Percentiles rank a stretch among this genome's conserved stretches.
These are phyloP conservation scores for Pachyseris speciosa DNA, from an alignment of 64 coral and sea anemone species.

Conservation along the genomic window DNA sequence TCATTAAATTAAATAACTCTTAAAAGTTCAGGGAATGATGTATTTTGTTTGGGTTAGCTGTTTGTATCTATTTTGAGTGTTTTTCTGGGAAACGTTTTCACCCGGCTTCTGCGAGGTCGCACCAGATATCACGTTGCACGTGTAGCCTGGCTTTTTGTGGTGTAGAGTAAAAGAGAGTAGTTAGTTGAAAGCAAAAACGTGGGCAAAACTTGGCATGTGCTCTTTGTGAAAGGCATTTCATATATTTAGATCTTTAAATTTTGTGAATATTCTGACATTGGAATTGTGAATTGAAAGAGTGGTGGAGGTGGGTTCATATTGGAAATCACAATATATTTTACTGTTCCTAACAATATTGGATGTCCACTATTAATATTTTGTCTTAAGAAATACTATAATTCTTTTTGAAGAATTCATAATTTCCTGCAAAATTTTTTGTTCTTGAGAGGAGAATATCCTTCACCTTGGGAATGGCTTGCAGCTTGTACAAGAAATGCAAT, in stretches of 20 bases:
- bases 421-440: neutral
- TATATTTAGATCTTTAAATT: neutral
- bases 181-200: neutral
- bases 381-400: neutral
- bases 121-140: constrained; percentile 1
- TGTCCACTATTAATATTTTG: neutral
- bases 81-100: neutral
- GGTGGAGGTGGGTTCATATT: neutral
- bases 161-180: neutral
- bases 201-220: too few relatives aligned
- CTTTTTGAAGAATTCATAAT: neutral
- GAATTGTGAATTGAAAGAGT: neutral
- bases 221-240: neutral
- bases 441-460: neutral
- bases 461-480: neutral
- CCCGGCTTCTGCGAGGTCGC: neutral
- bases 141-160: neutral
- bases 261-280: neutral
- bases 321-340: constrained; percentile 2
- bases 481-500: neutral
- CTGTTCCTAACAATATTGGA: constrained; percentile 10
- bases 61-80: neutral
- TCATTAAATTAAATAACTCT: neutral
- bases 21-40: neutral
- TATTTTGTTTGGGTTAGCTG: neutral